Evolutionary conservation across 1,140 invertebrate species (phyloP).

Genomic region (Phymastichus coffea): DNA sequence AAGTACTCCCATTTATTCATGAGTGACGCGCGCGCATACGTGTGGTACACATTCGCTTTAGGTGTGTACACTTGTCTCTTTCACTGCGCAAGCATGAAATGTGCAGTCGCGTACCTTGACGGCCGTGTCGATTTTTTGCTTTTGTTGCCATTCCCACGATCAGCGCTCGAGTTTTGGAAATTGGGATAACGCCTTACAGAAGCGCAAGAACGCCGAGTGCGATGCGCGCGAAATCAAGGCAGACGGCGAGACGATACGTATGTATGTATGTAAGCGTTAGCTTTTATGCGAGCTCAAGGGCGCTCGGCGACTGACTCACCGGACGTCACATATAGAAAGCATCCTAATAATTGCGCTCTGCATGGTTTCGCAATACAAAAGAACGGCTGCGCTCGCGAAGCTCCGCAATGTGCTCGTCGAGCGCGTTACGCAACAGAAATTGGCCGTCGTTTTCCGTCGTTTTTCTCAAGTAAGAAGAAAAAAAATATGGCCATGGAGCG

Average conservation of each 20-base stretch:
- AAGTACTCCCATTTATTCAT: conserved; percentile 27
- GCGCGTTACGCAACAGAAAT: neutral
- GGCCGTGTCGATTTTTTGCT: too few relatives aligned
- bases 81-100: too few relatives aligned
- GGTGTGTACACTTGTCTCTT: too few relatives aligned
- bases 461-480: neutral
- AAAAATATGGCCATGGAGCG: neutral
- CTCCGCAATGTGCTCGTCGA: too few relatives aligned
- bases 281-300: conserved; percentile 43
- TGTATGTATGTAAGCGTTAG: conserved; percentile 15
- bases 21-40: conserved; percentile 2
- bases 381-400: too few relatives aligned
- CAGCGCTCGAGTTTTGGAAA: too few relatives aligned
- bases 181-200: conserved; percentile 10
- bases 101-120: neutral
- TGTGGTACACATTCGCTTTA: neutral
- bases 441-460: neutral
- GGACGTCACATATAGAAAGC: conserved; percentile 42
- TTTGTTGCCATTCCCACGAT: too few relatives aligned
- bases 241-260: conserved; percentile 10
- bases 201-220: conserved; percentile 11
- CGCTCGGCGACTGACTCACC: conserved; percentile 35
- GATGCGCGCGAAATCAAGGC: neutral
- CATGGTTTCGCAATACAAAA: too few relatives aligned
- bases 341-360: too few relatives aligned